Conservation (phyloP, 1,140 invertebrate species). For the Sesamia nonagrioides region DNA sequence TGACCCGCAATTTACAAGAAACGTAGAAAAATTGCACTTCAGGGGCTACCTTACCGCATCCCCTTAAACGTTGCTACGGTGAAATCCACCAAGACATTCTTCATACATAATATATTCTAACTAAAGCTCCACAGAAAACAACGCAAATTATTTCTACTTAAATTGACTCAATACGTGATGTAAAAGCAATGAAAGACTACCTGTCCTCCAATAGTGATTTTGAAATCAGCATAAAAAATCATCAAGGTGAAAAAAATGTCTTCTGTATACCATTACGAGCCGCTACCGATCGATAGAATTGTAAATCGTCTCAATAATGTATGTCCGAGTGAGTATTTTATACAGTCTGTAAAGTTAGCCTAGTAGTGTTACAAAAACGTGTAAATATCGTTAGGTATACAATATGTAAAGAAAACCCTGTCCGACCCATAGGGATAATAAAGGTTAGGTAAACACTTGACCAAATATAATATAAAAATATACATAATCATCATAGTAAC, state of each 20-base stretch:
- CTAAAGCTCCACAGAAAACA: background rate
- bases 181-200: constrained; percentile 56
- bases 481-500: too few relatives aligned
- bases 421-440: too few relatives aligned
- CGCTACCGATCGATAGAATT: constrained; percentile 80
- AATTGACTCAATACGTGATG: background rate
- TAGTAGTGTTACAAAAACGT: constrained; percentile 58
- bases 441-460: too few relatives aligned
- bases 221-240: constrained; percentile 69
- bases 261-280: constrained; percentile 73
- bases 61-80: too few relatives aligned
- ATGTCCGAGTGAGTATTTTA: constrained; percentile 33
- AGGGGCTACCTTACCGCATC: too few relatives aligned
- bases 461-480: too few relatives aligned
- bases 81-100: background rate
- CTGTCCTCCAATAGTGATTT: constrained; percentile 65
- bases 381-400: too few relatives aligned
- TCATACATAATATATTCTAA: background rate
- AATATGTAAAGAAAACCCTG: too few relatives aligned
- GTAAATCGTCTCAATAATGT: constrained; percentile 78
- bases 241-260: constrained; percentile 82
- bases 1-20: too few relatives aligned
- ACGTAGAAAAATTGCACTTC: too few relatives aligned
- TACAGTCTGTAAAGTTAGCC: constrained; percentile 56
- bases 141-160: background rate